Conservation (phyloP, 1,140 invertebrate genomes). For the Lutraria rhynchaena region DNA sequence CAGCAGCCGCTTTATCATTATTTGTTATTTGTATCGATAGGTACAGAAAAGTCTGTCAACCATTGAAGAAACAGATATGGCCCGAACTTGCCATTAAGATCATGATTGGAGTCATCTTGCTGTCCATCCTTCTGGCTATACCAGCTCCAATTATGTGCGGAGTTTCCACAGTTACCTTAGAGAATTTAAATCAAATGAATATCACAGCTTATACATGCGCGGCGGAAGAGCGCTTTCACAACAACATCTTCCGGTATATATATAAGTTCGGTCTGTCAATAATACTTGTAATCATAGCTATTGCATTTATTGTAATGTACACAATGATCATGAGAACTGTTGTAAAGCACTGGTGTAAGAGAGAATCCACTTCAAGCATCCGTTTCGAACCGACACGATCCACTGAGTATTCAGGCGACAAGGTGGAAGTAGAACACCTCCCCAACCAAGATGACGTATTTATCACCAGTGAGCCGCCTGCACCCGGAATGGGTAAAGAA, state of each 20-base stretch:
- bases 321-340: slow-evolving; percentile 28
- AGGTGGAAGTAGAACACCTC: neutral
- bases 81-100: slow-evolving; percentile 4
- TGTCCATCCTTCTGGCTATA: slow-evolving; percentile 26
- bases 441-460: neutral
- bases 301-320: slow-evolving; percentile 44
- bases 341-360: slow-evolving; percentile 4
- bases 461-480: neutral
- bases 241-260: neutral
- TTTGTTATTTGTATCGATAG: slow-evolving; percentile 42
- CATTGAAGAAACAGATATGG: slow-evolving; percentile 38
- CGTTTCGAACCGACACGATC: neutral
- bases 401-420: neutral
- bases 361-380: neutral
- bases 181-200: slow-evolving; percentile 15
- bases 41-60: slow-evolving; percentile 41
- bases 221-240: slow-evolving; percentile 29
- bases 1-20: neutral
- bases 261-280: slow-evolving; percentile 38
- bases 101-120: neutral
- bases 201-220: slow-evolving; percentile 27
- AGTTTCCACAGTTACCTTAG: neutral
- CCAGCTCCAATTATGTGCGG: slow-evolving; percentile 53
- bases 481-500: too few relatives aligned
- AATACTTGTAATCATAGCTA: neutral